Evolutionary conservation across 2,888 invertebrate genomes (phyloP), one percentile per base, ranked within the genome.

Genomic region (Scaptomyza tumidula): DNA sequence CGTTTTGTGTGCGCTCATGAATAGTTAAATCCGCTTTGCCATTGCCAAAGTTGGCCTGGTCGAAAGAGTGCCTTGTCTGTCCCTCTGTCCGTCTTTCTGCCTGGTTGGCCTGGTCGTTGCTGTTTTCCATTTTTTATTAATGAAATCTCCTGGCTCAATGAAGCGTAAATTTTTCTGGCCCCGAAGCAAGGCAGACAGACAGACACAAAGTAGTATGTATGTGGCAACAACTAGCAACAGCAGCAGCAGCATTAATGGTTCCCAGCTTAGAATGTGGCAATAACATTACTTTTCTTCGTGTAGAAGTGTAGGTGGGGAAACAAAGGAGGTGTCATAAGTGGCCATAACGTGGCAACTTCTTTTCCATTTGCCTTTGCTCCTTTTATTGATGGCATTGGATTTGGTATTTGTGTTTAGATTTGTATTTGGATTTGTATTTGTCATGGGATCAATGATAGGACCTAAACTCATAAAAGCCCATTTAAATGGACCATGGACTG

Each of bases 61-160:
- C 54, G 46, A 50, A 27, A 50, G n/a, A 33, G 50, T 24, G 45
- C 41, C 57, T 46, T 33, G 13, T 24, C 24, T 24, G 24, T 24
- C 24, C 5, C 24, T 24, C 19, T 50, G 50, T n/a, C 10, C n/a
- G 1, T 33, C 27, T n/a, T 35, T 10, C 43, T 59, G 35, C 46
- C 53, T 53, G 48, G 2, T 7, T 31, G 11, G 33, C 24, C 41
- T 61, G 29, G 55, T 52, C 55, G 52, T 43, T 71, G 75, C 72
- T 83, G 62, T 81, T 85, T 84, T 84, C 71, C 71, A 76, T 87
- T 88, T 85, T 87, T 89, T 86, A 89, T 88, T 86, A 88, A 89
- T 89, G 88, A 86, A 86, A 86, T 88, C 86, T 82, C 74, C 80
- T 86, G 83, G 84, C 78, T 76, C 86, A 86, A 89, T 89, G 89